Conservation (phyloP, 2,113 vertebrate species). For the Perccottus glenii region DNA sequence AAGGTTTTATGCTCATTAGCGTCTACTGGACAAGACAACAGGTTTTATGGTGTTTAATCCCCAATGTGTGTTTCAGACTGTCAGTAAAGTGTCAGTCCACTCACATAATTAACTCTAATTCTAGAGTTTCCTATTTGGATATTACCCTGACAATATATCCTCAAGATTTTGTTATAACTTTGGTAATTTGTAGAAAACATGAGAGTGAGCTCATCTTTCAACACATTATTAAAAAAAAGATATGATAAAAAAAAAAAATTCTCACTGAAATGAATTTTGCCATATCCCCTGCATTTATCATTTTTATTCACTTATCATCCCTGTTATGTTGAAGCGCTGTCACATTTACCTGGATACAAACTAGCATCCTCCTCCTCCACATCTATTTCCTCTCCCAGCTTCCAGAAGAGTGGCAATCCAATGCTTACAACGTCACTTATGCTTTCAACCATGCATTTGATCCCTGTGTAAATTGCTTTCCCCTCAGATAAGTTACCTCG, state of each 20-base stretch:
- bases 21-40: slow-evolving; percentile 34
- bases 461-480: slow-evolving; percentile 76
- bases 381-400: slow-evolving; percentile 45
- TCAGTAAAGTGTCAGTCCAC: slow-evolving; percentile 16
- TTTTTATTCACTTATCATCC: slow-evolving; percentile 35
- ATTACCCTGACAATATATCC: too few species aligned
- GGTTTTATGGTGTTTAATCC: slow-evolving; percentile 19
- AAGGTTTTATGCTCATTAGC: slow-evolving; percentile 53
- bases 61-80: slow-evolving; percentile 39
- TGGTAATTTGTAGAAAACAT: too few species aligned
- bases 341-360: slow-evolving; percentile 54
- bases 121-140: not conserved
- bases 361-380: slow-evolving; percentile 53
- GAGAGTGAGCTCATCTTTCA: not conserved
- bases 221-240: slow-evolving; percentile 9
- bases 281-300: slow-evolving; percentile 29
- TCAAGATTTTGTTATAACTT: too few species aligned
- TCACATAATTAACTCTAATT: not conserved
- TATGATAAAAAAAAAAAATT: not conserved
- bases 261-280: slow-evolving; percentile 4
- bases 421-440: slow-evolving; percentile 64
- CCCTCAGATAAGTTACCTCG: slow-evolving; percentile 72
- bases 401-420: slow-evolving; percentile 52
- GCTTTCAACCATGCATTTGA: slow-evolving; percentile 73
- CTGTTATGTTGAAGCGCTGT: slow-evolving; percentile 44